phyloP scores from a whole-genome alignment of 2,888 invertebrate genomes.

The Terebella lapidaria region DNA sequence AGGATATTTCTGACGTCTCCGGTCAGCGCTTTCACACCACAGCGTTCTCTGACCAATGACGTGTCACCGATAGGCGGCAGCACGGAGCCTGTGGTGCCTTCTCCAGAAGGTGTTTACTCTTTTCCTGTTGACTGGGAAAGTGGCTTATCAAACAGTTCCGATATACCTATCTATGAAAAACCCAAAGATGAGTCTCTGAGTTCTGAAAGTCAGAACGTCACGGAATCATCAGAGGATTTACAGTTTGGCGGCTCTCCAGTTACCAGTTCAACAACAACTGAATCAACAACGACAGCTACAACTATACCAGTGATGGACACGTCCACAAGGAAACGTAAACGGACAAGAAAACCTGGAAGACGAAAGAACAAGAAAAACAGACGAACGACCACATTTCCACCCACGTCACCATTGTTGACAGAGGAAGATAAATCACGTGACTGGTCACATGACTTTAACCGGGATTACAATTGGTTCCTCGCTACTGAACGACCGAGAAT shows the following conservation, averaged over 20 bases:
- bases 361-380: not conserved
- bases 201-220: no score
- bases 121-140: no score
- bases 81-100: no score
- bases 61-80: not conserved
- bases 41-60: not conserved
- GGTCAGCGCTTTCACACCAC: not conserved
- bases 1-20: slow-evolving; percentile 1
- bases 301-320: no score
- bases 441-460: not conserved
- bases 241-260: not conserved
- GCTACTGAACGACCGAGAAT: not conserved
- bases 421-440: not conserved
- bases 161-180: no score
- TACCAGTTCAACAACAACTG: not conserved
- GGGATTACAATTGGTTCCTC: not conserved
- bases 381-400: not conserved
- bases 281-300: no score
- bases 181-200: no score
- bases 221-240: not conserved
- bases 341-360: no score
- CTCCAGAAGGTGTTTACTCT: no score
- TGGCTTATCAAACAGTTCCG: no score
- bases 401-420: not conserved
- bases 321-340: no score